phyloP scores from a whole-genome alignment of 2,797 vertebrate species.

The Gambelia wislizenii region DNA sequence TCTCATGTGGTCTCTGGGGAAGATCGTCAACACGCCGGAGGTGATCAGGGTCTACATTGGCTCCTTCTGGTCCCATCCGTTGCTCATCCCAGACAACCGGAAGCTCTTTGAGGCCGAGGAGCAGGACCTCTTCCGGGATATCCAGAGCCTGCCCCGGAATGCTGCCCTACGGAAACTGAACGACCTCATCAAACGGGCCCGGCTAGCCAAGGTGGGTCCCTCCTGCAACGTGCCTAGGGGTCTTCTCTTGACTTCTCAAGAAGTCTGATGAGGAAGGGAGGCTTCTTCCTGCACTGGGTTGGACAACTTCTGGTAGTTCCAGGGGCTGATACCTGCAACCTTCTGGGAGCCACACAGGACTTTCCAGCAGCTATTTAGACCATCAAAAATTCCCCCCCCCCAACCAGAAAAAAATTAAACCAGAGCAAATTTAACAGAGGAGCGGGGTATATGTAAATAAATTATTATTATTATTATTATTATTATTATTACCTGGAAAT shows the following conservation, averaged over 20 bases:
- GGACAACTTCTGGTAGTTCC: no score
- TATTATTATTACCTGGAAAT: no score
- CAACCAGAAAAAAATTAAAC: no score
- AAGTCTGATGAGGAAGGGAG: not conserved
- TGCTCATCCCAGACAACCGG: conserved; percentile 96
- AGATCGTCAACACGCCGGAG: conserved; percentile 98
- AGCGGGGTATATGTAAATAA: no score
- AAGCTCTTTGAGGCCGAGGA: conserved; percentile 97
- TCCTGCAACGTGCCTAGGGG: not conserved
- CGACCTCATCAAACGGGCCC: conserved; percentile 95
- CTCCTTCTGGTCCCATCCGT: conserved; percentile 97
- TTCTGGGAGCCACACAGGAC: no score
- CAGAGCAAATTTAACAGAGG: no score
- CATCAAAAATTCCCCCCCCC: no score
- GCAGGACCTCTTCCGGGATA: conserved; percentile 96
- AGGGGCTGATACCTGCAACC: no score
- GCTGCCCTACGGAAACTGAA: conserved; percentile 96
- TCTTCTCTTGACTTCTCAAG: not conserved
- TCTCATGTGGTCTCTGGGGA: conserved; percentile 98
- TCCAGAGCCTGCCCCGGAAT: conserved; percentile 95
- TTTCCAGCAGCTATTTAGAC: no score
- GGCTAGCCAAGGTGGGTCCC: conserved; percentile 91
- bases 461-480: no score
- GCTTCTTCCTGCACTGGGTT: not conserved
- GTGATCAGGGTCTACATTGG: conserved; percentile 98